Conservation (phyloP, 1,140 invertebrate genomes). For the Calliopsis andreniformis region DNA sequence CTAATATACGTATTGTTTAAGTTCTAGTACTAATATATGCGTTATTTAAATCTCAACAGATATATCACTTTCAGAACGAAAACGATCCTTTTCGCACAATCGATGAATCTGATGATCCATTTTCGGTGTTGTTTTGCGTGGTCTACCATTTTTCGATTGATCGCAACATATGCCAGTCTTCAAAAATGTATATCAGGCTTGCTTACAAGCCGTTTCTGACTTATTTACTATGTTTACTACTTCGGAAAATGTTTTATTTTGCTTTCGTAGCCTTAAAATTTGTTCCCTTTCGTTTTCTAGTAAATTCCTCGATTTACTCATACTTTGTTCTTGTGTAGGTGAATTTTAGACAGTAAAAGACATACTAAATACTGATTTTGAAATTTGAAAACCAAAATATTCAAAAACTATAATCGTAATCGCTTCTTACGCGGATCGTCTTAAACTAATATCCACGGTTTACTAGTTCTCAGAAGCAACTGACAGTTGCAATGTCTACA, state of each 20-base stretch:
- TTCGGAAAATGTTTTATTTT: too few relatives aligned
- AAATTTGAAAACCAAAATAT: too few relatives aligned
- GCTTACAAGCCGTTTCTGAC: too few relatives aligned
- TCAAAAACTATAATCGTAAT: neutral
- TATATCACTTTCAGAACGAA: neutral
- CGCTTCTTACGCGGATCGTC: slow-evolving; percentile 1
- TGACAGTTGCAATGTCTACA: neutral
- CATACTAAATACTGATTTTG: neutral
- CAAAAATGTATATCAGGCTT: too few relatives aligned
- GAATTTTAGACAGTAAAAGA: neutral
- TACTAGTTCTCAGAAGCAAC: neutral
- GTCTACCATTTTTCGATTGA: neutral
- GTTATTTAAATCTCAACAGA: slow-evolving; percentile 1
- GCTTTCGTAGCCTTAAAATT: slow-evolving; percentile 4
- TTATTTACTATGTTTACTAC: too few relatives aligned
- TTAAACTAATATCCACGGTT: slow-evolving; percentile 5
- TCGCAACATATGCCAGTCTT: neutral
- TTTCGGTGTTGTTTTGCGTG: neutral
- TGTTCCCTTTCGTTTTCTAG: neutral
- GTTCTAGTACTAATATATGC: slow-evolving; percentile 6
- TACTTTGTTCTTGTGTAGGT: neutral
- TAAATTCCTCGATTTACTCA: neutral
- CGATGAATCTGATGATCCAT: neutral
- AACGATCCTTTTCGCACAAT: slow-evolving; percentile 1
- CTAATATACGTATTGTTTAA: neutral